phyloP scores from a whole-genome alignment of 1,140 invertebrate species.

The Drosophila ficusphila region DNA sequence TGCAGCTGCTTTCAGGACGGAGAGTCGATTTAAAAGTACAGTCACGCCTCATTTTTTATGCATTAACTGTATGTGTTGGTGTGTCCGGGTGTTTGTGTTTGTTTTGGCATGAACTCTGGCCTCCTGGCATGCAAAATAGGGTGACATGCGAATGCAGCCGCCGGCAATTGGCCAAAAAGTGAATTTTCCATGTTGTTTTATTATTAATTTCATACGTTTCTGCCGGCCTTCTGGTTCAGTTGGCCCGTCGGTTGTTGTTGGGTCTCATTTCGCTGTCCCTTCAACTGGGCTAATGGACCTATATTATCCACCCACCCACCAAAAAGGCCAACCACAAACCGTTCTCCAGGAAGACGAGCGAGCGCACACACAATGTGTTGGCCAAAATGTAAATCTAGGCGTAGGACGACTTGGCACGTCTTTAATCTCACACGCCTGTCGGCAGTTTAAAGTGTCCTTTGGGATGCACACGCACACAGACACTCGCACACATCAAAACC shows the following conservation, averaged over 20 bases:
- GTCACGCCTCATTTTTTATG: conserved; percentile 68
- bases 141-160: conserved; percentile 55
- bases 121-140: conserved; percentile 48
- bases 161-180: conserved; percentile 64
- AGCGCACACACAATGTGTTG: conserved; percentile 33
- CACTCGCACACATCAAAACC: too few relatives aligned
- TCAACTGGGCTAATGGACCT: conserved; percentile 60
- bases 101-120: conserved; percentile 13
- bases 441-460: conserved; percentile 76
- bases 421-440: conserved; percentile 65
- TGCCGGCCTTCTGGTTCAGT: conserved; percentile 4
- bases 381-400: conserved; percentile 67
- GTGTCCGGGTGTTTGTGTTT: conserved; percentile 35
- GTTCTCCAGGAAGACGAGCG: background rate
- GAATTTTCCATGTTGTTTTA: conserved; percentile 76
- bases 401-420: conserved; percentile 30
- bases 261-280: conserved; percentile 21
- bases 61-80: conserved; percentile 69
- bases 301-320: conserved; percentile 34
- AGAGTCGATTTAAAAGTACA: conserved; percentile 24
- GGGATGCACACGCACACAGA: conserved; percentile 39
- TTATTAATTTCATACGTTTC: conserved; percentile 72
- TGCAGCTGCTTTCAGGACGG: conserved; percentile 43
- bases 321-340: background rate
- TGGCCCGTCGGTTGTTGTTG: conserved; percentile 20